Conservation (phyloP, 2,888 invertebrate species). For the Drosophila ustulata region DNA sequence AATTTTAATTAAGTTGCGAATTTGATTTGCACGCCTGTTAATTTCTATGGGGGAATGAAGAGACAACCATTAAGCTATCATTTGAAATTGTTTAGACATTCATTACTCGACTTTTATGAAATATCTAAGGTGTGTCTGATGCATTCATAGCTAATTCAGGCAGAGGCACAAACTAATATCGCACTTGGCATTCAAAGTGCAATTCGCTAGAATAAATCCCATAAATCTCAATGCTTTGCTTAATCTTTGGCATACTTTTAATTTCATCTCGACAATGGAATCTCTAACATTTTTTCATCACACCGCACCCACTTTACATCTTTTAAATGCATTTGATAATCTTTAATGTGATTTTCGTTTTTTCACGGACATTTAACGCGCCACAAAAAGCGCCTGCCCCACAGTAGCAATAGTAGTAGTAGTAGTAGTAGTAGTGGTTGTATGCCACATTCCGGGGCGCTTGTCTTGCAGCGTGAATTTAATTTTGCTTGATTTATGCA, state of each 20-base stretch:
- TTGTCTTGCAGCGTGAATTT: conserved; percentile 60
- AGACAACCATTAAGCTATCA: not conserved
- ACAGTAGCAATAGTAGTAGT: not conserved
- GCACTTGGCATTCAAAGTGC: too few species aligned
- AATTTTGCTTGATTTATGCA: conserved; percentile 80
- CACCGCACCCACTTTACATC: not conserved
- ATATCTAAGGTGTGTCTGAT: not conserved
- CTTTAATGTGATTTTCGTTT: conserved; percentile 29
- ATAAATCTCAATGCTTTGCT: too few species aligned
- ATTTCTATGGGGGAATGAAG: conserved; percentile 33
- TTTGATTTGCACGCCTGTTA: conserved; percentile 72
- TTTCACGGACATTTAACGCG: conserved; percentile 47
- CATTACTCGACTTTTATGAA: not conserved
- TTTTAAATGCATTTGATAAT: conserved; percentile 13
- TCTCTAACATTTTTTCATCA: not conserved
- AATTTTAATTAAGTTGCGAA: conserved; percentile 77
- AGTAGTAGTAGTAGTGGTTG: not conserved
- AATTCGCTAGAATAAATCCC: too few species aligned
- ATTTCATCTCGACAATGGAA: conserved; percentile 3
- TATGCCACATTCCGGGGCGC: conserved; percentile 37
- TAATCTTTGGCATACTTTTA: not conserved
- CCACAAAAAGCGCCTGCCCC: conserved; percentile 48
- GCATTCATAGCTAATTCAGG: not conserved
- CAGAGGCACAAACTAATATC: not conserved
- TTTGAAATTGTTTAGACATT: not conserved